Evolutionary conservation across 2,113 vertebrate species (phyloP).

Genomic region (Myodes glareolus): DNA sequence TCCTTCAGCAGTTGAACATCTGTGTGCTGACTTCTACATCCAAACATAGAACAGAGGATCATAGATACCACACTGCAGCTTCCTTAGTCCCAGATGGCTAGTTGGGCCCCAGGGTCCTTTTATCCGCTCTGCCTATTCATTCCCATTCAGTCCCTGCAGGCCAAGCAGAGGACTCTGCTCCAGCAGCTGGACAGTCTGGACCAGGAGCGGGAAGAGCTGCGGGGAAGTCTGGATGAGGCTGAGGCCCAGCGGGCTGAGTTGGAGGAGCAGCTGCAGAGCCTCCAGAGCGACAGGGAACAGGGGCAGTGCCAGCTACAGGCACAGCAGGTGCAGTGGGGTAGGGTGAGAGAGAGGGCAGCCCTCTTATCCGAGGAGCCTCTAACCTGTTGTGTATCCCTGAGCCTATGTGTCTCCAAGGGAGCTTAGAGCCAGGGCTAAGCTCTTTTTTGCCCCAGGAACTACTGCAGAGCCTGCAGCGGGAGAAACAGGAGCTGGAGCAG

Average conservation of each 20-base stretch:
- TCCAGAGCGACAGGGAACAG: slow-evolving; percentile 82
- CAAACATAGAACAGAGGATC: not conserved
- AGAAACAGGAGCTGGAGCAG: slow-evolving; percentile 87
- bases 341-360: not conserved
- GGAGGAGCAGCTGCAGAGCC: slow-evolving; percentile 79
- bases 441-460: slow-evolving; percentile 84
- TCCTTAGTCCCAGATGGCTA: not conserved
- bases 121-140: accelerated
- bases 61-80: not conserved
- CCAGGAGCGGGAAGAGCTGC: slow-evolving; percentile 90
- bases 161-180: slow-evolving; percentile 90
- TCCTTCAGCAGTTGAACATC: not conserved
- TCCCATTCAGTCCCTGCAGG: slow-evolving; percentile 89
- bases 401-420: not conserved
- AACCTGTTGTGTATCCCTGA: not conserved
- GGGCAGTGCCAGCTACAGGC: slow-evolving; percentile 82
- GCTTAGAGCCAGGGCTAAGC: not conserved
- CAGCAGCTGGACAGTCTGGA: slow-evolving; percentile 90
- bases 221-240: slow-evolving; percentile 83
- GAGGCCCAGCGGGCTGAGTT: slow-evolving; percentile 83
- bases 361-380: not conserved
- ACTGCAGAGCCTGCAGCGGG: slow-evolving; percentile 82
- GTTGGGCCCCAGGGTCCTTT: not conserved
- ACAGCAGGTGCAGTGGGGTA: slow-evolving; percentile 87
- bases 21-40: not conserved